phyloP scores from a whole-genome alignment of 2,113 vertebrate species.

The Stegostoma tigrinum region DNA sequence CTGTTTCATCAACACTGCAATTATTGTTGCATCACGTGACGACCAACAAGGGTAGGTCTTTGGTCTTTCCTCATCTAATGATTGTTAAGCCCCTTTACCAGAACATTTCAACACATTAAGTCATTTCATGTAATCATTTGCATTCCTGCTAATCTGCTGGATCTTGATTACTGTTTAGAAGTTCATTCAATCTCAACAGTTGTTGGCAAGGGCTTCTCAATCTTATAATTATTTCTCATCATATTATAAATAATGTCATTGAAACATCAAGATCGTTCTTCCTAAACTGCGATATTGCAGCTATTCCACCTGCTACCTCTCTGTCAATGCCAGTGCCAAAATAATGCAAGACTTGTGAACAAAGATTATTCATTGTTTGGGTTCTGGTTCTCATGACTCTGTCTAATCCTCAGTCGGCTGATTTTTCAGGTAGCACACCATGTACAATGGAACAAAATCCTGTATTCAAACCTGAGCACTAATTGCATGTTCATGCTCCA shows the following conservation, averaged over 20 bases:
- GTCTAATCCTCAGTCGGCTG: neutral
- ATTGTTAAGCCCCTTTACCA: neutral
- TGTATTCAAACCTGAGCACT: neutral
- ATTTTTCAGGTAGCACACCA: neutral
- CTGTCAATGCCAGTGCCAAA: neutral
- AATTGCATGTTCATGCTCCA: neutral
- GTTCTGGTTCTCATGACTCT: neutral
- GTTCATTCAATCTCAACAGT: neutral
- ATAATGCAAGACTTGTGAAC: neutral
- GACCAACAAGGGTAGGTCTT: neutral
- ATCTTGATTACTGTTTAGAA: neutral
- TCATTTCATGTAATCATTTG: neutral
- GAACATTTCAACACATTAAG: neutral
- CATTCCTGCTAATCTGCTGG: neutral
- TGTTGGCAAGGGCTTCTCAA: neutral
- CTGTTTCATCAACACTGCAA: neutral
- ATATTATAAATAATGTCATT: neutral
- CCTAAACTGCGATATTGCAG: neutral
- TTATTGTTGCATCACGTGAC: neutral
- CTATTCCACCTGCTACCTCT: neutral
- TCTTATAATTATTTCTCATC: neutral
- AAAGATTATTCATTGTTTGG: neutral
- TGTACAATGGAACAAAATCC: neutral
- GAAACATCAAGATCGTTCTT: neutral
- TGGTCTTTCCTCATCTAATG: neutral